phyloP scores from a whole-genome alignment of 2,888 invertebrate genomes.

The Ormia ochracea region DNA sequence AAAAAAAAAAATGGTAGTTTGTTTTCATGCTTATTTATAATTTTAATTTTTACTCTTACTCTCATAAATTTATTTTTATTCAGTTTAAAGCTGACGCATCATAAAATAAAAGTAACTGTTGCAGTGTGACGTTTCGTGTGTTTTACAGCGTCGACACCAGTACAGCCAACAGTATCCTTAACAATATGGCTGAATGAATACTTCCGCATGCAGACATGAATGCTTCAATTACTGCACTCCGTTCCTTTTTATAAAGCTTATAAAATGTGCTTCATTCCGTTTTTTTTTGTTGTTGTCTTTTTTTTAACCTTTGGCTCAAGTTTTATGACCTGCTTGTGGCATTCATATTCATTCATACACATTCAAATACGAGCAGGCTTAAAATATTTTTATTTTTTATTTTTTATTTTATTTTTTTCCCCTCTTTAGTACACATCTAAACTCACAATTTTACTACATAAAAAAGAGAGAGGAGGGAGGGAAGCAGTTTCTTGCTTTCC shows the following conservation, averaged over 20 bases:
- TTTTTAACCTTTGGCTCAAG: conserved; percentile 59
- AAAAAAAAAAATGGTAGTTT: neutral
- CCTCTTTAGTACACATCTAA: neutral
- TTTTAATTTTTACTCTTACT: neutral
- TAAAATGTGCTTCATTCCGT: conserved; percentile 54
- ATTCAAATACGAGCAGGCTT: conserved; percentile 16
- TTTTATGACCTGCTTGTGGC: conserved; percentile 62
- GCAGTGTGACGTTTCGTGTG: conserved; percentile 39
- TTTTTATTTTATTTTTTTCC: neutral
- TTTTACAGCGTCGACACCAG: neutral
- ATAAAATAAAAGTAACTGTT: conserved; percentile 66
- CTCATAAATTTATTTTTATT: conserved; percentile 49
- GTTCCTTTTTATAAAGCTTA: conserved; percentile 30
- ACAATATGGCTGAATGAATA: conserved; percentile 42
- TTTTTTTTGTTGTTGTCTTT: too few relatives aligned
- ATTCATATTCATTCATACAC: conserved; percentile 44
- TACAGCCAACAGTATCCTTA: conserved; percentile 17
- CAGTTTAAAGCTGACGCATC: conserved; percentile 66
- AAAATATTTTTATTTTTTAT: neutral
- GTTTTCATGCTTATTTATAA: neutral
- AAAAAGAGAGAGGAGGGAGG: neutral
- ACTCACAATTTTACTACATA: neutral
- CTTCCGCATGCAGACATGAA: conserved; percentile 49
- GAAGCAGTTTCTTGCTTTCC: neutral
- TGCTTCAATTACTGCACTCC: conserved; percentile 28